Percentiles rank a stretch among this genome's conserved stretches.
Conservation (phyloP, 2,888 invertebrate species). For the Ophion obscuratus region DNA sequence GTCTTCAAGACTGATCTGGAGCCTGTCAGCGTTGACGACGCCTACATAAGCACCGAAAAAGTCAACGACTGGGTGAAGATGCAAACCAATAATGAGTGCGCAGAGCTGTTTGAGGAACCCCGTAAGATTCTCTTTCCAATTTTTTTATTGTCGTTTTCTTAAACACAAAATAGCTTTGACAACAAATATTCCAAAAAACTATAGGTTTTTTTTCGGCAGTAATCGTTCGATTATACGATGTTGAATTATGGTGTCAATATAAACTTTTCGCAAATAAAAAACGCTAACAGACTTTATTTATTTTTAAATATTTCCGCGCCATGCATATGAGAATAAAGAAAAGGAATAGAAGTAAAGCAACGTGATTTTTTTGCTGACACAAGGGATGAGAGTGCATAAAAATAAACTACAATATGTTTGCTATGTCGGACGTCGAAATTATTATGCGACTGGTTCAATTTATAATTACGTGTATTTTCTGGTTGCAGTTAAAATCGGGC, state of each 20-base stretch:
- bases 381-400: too few relatives aligned
- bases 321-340: too few relatives aligned
- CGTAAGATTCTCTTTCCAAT: not conserved
- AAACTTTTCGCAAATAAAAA: not conserved
- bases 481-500: not conserved
- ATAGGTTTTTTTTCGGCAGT: not conserved
- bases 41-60: not conserved
- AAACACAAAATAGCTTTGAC: not conserved
- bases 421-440: not conserved
- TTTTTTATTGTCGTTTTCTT: not conserved
- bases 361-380: too few relatives aligned
- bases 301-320: too few relatives aligned
- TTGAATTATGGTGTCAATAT: not conserved
- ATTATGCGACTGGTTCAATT: not conserved
- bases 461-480: not conserved
- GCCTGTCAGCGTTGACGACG: not conserved
- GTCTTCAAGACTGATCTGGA: not conserved
- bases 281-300: not conserved
- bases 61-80: not conserved
- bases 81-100: too few relatives aligned
- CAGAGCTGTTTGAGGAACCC: too few relatives aligned
- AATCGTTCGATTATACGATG: too few relatives aligned
- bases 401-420: too few relatives aligned
- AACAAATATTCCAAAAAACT: not conserved
- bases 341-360: too few relatives aligned